Base-by-base conservation (phyloP, 1,140 invertebrate genomes). In the Penaeus indicus region DNA sequence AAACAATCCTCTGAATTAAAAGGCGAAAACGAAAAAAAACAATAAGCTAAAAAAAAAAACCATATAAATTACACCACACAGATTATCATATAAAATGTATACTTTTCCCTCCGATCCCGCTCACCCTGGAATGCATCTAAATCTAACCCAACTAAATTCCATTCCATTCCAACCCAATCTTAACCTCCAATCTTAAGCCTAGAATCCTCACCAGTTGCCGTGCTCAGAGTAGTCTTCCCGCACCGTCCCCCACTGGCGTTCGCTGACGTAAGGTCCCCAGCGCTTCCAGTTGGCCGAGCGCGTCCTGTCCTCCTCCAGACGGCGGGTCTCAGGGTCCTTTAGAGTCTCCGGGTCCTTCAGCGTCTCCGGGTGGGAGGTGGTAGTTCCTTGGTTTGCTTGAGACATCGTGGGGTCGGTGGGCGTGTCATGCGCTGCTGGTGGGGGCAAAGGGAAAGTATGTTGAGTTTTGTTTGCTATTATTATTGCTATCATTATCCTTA, bases 221-320 rank as follows among this genome's bases (percentile, higher is more conserved):
- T 93, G 91, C 10, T n/a, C 80, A 1, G 92, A 93, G 82, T 93
- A 93, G 91, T 93, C 93, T 90, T 93, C 93, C 60, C 93, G 89
- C 3, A 94, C 93, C 0, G 93, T 94, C 16, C 92, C 93, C 93
- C 93, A 94, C 84, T 93, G 93, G 27, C 93, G 89, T 84, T 93
- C 93, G 1, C 93, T 91, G 61, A 94, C 88, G 89, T 93, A 94
- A 0, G 93, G 93, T 2, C 93, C 93, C 93, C 93, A 93, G 80
- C 92, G 90, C 85, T 93, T 93, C 93, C 93, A 93, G 90, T 93
- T 90, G n/a, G 78, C 75, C 10, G 54, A 47, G 18, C 86, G 89
- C 18, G 47, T 25, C 21, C 25, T 27, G 62, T 91, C 91, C 72
- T 91, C 85, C n/a, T 47, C 21, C 69, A 91, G 82, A 1, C 91